These are phyloP conservation scores for Plemyria rubiginata DNA, from an alignment of 2,888 invertebrate species.

Conservation along the genomic window DNA sequence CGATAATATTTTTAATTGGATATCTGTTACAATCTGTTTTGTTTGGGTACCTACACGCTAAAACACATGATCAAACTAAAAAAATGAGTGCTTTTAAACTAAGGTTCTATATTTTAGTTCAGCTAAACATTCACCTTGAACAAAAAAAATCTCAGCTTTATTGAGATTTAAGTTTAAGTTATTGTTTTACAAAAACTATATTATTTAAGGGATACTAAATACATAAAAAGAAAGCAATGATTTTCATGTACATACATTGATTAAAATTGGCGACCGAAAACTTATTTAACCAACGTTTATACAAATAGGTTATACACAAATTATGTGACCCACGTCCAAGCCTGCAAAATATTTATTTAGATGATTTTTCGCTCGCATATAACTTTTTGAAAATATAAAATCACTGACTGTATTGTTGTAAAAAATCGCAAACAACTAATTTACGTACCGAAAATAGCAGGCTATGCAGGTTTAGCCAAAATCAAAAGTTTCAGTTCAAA, in stretches of 20 bases:
- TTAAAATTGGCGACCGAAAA: constrained; percentile 1
- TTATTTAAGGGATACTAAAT: constrained; percentile 9
- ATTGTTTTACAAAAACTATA: constrained; percentile 5
- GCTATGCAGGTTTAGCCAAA: no score
- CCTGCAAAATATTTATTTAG: background rate
- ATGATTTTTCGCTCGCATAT: no score
- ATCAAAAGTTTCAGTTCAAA: no score
- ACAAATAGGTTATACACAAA: no score
- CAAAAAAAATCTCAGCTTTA: constrained; percentile 2
- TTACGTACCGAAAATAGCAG: no score
- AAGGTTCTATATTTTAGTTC: constrained; percentile 1
- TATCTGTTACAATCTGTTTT: no score
- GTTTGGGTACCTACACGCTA: background rate
- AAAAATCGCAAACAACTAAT: no score
- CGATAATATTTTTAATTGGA: no score
- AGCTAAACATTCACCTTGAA: background rate
- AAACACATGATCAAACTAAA: background rate
- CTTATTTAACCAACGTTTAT: background rate
- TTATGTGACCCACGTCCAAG: background rate
- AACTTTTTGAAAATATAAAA: no score
- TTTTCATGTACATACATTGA: constrained; percentile 3
- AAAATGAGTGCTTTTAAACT: constrained; percentile 2
- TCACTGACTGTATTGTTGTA: no score
- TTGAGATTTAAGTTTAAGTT: constrained; percentile 2
- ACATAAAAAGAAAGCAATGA: constrained; percentile 15